These are phyloP conservation scores for Protonemura montana DNA, from an alignment of 2,888 invertebrate genomes.

Conservation along the genomic window DNA sequence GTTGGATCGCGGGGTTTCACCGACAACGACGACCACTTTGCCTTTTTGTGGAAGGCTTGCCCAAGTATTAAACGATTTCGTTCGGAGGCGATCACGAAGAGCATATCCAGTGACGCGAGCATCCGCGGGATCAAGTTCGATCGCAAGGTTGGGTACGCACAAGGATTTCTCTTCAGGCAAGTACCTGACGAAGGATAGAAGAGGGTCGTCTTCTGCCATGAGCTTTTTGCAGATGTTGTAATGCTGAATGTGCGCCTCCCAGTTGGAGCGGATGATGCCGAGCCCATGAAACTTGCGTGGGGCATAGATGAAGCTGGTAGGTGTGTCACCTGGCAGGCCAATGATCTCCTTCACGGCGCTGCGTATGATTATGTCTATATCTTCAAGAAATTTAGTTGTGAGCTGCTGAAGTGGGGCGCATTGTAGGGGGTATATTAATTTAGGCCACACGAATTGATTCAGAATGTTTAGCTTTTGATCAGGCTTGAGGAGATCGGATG, in stretches of 20 bases:
- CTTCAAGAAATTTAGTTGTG: not conserved
- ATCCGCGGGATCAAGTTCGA: not conserved
- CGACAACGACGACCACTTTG: not conserved
- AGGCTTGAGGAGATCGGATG: constrained; percentile 19
- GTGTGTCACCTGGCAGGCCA: constrained; percentile 22
- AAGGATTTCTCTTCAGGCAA: not conserved
- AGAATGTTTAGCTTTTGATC: constrained; percentile 35
- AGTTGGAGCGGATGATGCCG: constrained; percentile 3
- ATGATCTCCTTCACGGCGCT: constrained; percentile 13
- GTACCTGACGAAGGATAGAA: not conserved
- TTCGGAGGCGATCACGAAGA: not conserved
- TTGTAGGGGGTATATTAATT: not conserved
- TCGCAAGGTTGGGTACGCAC: not conserved
- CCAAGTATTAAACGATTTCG: not conserved
- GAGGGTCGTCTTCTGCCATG: not conserved
- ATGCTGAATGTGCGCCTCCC: constrained; percentile 31
- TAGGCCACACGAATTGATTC: constrained; percentile 28
- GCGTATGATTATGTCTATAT: constrained; percentile 13
- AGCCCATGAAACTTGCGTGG: constrained; percentile 21
- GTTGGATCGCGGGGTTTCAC: constrained; percentile 18
- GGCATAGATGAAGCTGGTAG: constrained; percentile 15
- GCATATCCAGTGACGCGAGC: not conserved
- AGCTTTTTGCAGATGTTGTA: constrained; percentile 36
- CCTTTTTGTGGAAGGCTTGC: constrained; percentile 18
- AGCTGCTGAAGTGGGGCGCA: constrained; percentile 14